Conservation (phyloP, 1,140 invertebrate species). For the Hesperophylax magnus region DNA sequence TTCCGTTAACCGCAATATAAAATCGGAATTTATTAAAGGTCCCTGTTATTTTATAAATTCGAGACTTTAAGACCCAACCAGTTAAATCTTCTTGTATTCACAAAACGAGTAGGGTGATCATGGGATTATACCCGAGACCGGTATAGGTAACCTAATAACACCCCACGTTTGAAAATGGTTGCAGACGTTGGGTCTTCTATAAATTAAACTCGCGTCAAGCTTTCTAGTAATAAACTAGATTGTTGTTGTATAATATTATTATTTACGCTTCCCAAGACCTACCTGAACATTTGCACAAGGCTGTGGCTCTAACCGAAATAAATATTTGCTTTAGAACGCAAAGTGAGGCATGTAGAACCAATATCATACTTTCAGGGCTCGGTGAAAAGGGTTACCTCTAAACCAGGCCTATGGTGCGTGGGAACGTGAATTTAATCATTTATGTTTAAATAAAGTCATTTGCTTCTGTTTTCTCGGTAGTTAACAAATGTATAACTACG, state of each 20-base stretch:
- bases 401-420: too few species aligned
- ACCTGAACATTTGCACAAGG: conserved; percentile 2
- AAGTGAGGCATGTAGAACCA: too few species aligned
- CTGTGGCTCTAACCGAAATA: not conserved
- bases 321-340: too few species aligned
- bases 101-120: not conserved
- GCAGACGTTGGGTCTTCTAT: conserved; percentile 28
- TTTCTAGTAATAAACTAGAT: conserved; percentile 44
- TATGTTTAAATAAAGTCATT: too few species aligned
- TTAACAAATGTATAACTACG: too few species aligned
- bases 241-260: not conserved
- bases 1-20: too few species aligned
- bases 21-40: too few species aligned
- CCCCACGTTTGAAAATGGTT: conserved; percentile 24
- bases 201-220: conserved; percentile 52
- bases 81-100: conserved; percentile 2
- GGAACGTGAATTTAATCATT: too few species aligned
- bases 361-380: too few species aligned
- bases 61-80: not conserved
- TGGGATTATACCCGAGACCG: not conserved
- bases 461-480: too few species aligned
- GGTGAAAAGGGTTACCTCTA: too few species aligned
- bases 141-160: conserved; percentile 17
- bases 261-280: conserved; percentile 1
- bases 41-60: not conserved